Evolutionary conservation across 35 echinoderm and acorn worm species (phyloP).

Genomic region (Anneissia japonica): DNA sequence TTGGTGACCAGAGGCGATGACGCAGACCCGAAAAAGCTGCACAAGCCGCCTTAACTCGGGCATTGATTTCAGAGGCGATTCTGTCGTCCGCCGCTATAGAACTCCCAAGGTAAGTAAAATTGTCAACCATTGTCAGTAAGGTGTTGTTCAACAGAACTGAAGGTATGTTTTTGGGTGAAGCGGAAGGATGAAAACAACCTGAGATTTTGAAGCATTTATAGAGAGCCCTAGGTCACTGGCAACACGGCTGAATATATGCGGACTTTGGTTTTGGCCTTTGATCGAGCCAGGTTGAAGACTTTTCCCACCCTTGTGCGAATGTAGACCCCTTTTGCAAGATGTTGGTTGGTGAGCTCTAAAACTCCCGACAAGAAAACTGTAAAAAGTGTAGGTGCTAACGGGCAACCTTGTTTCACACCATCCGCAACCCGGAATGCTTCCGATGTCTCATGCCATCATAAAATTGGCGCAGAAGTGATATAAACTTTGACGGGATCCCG

Average conservation of each 20-base stretch:
- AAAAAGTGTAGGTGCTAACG: slow-evolving; percentile 4
- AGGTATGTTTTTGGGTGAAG: neutral
- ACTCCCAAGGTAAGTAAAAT: slow-evolving; percentile 10
- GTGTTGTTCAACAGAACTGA: slow-evolving; percentile 4
- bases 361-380: slow-evolving; percentile 14
- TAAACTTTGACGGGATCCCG: slow-evolving; percentile 35
- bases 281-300: slow-evolving; percentile 33
- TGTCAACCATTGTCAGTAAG: neutral
- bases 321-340: slow-evolving; percentile 19
- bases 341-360: slow-evolving; percentile 18
- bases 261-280: slow-evolving; percentile 23
- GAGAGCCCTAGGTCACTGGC: slow-evolving; percentile 12
- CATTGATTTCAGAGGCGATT: neutral
- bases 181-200: slow-evolving; percentile 3
- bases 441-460: neutral
- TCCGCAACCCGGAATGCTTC: slow-evolving; percentile 8
- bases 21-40: neutral
- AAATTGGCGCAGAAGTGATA: neutral
- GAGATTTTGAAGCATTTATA: neutral
- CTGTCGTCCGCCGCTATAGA: neutral
- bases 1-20: neutral
- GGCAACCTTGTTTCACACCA: slow-evolving; percentile 16
- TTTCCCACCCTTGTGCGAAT: slow-evolving; percentile 27
- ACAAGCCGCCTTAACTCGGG: neutral
- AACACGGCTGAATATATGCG: slow-evolving; percentile 14